These are phyloP conservation scores for Dendrolimus houi DNA, from an alignment of 2,888 invertebrate genomes.

Conservation along the genomic window DNA sequence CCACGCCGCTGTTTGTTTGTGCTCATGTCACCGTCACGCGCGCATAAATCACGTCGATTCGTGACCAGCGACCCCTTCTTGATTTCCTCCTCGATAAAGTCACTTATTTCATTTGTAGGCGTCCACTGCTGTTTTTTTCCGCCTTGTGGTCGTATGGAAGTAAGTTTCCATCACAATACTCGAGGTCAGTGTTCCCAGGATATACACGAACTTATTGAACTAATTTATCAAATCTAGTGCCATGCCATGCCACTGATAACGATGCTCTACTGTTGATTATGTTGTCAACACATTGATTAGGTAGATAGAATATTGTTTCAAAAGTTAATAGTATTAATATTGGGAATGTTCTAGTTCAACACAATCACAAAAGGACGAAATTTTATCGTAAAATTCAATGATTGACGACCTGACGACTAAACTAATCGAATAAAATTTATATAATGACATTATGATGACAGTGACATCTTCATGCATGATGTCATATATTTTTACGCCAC, in stretches of 20 bases:
- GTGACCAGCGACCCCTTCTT: constrained; percentile 40
- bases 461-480: too few species aligned
- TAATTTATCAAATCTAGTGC: not conserved
- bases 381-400: constrained; percentile 39
- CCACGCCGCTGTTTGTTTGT: constrained; percentile 73
- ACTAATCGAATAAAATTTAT: constrained; percentile 33
- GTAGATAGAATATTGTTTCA: not conserved
- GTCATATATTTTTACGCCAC: too few species aligned
- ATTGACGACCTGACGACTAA: constrained; percentile 24
- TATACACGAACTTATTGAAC: constrained; percentile 5
- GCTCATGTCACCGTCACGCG: constrained; percentile 74
- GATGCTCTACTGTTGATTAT: not conserved
- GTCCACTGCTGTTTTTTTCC: constrained; percentile 58
- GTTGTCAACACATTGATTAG: not conserved
- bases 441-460: constrained; percentile 12
- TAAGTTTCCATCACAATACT: constrained; percentile 64
- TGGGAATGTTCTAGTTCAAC: constrained; percentile 41
- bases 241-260: not conserved
- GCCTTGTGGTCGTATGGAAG: constrained; percentile 45
- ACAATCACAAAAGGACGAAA: constrained; percentile 43
- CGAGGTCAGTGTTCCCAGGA: constrained; percentile 38
- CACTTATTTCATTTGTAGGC: constrained; percentile 60
- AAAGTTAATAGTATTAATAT: constrained; percentile 26
- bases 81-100: constrained; percentile 20
- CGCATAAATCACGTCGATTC: constrained; percentile 54